Base-by-base conservation (phyloP, 2,113 vertebrate species). In the Peromyscus leucopus region DNA sequence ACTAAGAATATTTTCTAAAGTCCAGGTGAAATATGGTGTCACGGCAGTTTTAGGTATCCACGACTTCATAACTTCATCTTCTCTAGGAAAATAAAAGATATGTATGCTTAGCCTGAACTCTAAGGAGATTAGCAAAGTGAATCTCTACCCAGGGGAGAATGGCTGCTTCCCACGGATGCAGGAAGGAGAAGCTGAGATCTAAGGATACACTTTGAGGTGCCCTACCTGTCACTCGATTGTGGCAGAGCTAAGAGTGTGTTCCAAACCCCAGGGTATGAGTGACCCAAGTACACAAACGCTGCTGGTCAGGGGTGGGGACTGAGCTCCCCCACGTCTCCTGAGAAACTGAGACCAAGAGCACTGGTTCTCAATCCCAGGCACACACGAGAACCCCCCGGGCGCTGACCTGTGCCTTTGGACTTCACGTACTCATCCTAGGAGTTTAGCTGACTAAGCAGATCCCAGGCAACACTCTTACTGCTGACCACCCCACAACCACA, bases 1-100 rank as follows among this genome's bases (percentile, higher is more conserved):
- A 28, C 9, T 12, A 80, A 63, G 89, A 93, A 13, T 55, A 72
- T 48, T 94, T 93, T 86, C 96, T 67, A 92, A 39, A 92, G 75
- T 17, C 63, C 51, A 72, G 76, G 69, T 92, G 84, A 88, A 65
- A 69, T 63, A 36, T 33, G 83, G 36, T 51, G 48, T 88, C 74
- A n/a, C 31, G 86, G 89, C 24, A 75, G 91, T n/a, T 59, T 39
- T 89, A 91, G 19, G 67, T 39, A 33, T 31, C 57, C 79, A 46
- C 51, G 82, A 46, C 84, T 92, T 78, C 42, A 42, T 39, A 87
- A 48, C 26, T 89, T 95, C 31, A 75, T 31, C 80, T 93, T 72
- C 46, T 71, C 42, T 87, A 57, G 85, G 48, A 57, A 57, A 51
- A 33, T 51, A 71, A 85, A 28, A 13, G 86, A 84, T 39, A 28